phyloP scores from a whole-genome alignment of 2,113 vertebrate genomes.

The Perca flavescens region DNA sequence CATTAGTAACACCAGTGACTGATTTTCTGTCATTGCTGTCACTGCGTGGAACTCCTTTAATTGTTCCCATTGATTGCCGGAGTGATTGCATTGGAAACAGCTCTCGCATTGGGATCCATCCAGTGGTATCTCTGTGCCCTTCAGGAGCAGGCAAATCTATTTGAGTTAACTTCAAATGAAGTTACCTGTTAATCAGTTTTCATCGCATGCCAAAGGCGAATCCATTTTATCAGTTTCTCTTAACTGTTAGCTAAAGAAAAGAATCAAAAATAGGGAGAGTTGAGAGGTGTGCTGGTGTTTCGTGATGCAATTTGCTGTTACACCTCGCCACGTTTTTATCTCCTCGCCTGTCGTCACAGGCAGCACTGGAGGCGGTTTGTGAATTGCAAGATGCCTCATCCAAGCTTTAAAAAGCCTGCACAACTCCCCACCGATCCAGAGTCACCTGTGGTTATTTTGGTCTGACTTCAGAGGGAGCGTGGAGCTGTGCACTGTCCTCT shows the following conservation, averaged over 20 bases:
- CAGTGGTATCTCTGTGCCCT: constrained; percentile 32
- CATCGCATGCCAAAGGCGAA: constrained; percentile 53
- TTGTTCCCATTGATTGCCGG: constrained; percentile 59
- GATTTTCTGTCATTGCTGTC: constrained; percentile 59
- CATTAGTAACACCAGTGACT: constrained; percentile 36
- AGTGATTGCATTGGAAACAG: constrained; percentile 59
- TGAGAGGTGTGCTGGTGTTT: constrained; percentile 16
- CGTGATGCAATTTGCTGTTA: constrained; percentile 51
- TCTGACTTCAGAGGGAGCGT: constrained; percentile 70
- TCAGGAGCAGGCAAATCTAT: constrained; percentile 61
- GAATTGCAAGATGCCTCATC: constrained; percentile 60
- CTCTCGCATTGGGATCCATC: constrained; percentile 38
- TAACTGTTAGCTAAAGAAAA: constrained; percentile 56
- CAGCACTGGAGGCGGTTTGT: constrained; percentile 52
- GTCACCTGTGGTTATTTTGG: constrained; percentile 77
- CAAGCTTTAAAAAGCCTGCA: constrained; percentile 33
- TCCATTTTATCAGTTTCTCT: constrained; percentile 55
- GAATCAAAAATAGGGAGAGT: neutral
- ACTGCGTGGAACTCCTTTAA: constrained; percentile 62
- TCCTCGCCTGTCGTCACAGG: constrained; percentile 33
- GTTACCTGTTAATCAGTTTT: constrained; percentile 68
- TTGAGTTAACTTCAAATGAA: constrained; percentile 59
- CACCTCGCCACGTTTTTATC: constrained; percentile 35
- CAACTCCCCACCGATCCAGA: constrained; percentile 24
- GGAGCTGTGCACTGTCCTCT: constrained; percentile 57